Conservation (phyloP, 2,888 invertebrate genomes). For the Orthonychiurus folsomi region DNA sequence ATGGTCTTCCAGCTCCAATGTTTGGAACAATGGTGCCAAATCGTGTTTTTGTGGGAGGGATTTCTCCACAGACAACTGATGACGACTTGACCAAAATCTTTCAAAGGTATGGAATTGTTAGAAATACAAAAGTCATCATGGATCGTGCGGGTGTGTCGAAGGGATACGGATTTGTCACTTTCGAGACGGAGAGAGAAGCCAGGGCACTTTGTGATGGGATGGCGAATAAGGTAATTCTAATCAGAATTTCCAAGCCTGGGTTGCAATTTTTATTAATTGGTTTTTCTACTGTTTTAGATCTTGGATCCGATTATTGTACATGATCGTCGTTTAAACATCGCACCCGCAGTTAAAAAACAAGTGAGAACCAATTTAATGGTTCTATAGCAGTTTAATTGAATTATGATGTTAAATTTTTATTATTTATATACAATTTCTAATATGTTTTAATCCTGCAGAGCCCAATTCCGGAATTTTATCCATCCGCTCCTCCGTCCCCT, state of each 20-base stretch:
- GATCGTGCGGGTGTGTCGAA: constrained; percentile 91
- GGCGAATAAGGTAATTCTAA: constrained; percentile 26
- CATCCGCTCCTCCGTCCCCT: background rate
- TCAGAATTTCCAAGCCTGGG: too few relatives aligned
- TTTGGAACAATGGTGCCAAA: constrained; percentile 84
- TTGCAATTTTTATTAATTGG: background rate
- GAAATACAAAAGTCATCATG: constrained; percentile 82
- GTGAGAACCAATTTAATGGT: constrained; percentile 42
- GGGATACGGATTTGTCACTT: constrained; percentile 78
- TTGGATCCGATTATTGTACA: constrained; percentile 48
- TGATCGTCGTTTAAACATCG: constrained; percentile 74
- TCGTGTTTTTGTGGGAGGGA: constrained; percentile 92
- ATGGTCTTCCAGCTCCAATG: constrained; percentile 46
- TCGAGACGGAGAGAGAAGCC: constrained; percentile 79
- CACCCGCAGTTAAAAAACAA: constrained; percentile 78
- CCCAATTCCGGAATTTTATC: too few relatives aligned
- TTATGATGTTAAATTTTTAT: too few relatives aligned
- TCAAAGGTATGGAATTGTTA: constrained; percentile 75
- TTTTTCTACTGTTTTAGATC: constrained; percentile 20
- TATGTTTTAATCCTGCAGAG: too few relatives aligned
- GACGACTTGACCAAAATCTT: constrained; percentile 84
- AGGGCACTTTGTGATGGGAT: constrained; percentile 44
- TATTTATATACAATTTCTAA: too few relatives aligned
- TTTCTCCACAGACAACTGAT: constrained; percentile 86
- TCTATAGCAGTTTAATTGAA: too few relatives aligned